These are phyloP conservation scores for Dromiciops gliroides DNA, from an alignment of 2,113 vertebrate genomes.

Conservation along the genomic window DNA sequence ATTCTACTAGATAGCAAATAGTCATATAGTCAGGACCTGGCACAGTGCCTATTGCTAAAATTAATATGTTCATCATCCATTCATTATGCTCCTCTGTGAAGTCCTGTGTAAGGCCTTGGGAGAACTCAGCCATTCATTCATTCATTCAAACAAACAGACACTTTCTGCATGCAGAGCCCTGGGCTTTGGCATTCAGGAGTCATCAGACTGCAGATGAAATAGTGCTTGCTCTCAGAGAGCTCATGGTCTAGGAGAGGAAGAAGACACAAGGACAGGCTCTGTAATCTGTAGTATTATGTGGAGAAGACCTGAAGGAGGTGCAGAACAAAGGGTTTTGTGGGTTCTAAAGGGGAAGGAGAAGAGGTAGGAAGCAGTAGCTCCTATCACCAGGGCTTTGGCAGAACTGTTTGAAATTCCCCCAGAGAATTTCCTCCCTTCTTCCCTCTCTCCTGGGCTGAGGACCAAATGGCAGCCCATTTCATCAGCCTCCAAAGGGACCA, in stretches of 20 bases:
- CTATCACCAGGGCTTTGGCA: constrained; percentile 10
- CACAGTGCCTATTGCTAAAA: not conserved
- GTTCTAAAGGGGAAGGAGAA: not conserved
- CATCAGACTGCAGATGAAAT: not conserved
- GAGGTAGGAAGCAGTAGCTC: not conserved
- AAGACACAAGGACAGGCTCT: not conserved
- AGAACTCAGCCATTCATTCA: not conserved
- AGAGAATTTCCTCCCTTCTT: constrained; percentile 8
- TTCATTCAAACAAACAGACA: not conserved
- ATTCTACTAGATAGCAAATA: not conserved
- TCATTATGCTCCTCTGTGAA: not conserved
- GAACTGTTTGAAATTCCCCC: constrained; percentile 68
- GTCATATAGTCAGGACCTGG: not conserved
- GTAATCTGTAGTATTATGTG: not conserved
- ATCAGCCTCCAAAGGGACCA: constrained; percentile 57
- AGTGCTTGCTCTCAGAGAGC: not conserved
- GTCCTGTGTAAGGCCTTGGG: not conserved
- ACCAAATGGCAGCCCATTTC: constrained; percentile 9
- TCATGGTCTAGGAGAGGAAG: not conserved
- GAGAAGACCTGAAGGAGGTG: not conserved
- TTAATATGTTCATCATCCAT: not conserved
- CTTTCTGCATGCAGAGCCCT: not conserved
- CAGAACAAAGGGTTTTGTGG: not conserved
- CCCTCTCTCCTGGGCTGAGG: constrained; percentile 49
- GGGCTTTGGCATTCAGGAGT: not conserved